phyloP scores from a whole-genome alignment of 2,113 vertebrate species.

The Dromiciops gliroides region DNA sequence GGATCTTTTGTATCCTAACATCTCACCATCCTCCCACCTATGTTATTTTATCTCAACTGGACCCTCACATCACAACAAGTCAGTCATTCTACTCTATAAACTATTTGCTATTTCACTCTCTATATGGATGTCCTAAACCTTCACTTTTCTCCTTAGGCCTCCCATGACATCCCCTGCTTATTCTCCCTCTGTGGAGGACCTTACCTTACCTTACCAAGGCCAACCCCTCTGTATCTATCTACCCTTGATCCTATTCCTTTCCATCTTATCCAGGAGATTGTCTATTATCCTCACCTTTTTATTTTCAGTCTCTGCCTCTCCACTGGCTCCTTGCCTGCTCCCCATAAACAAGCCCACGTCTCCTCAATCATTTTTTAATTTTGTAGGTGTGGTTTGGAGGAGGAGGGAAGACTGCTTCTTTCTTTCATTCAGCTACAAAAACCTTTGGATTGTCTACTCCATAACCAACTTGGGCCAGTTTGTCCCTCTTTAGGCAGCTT shows the following conservation, averaged over 20 bases:
- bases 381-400: neutral
- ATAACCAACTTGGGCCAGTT: neutral
- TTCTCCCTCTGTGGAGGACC: no score
- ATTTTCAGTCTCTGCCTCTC: no score
- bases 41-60: neutral
- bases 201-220: no score
- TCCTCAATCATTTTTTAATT: neutral
- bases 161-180: neutral
- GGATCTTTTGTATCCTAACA: neutral
- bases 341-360: no score
- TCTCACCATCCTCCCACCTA: neutral
- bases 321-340: no score
- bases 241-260: no score
- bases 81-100: neutral
- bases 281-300: no score
- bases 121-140: neutral
- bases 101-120: no score
- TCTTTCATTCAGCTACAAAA: neutral
- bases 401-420: neutral
- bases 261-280: no score
- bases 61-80: neutral
- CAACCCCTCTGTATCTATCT: no score
- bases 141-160: neutral
- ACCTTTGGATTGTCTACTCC: neutral
- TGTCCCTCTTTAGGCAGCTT: neutral